phyloP scores from a whole-genome alignment of 1,140 invertebrate species.

The Nasonia vitripennis region DNA sequence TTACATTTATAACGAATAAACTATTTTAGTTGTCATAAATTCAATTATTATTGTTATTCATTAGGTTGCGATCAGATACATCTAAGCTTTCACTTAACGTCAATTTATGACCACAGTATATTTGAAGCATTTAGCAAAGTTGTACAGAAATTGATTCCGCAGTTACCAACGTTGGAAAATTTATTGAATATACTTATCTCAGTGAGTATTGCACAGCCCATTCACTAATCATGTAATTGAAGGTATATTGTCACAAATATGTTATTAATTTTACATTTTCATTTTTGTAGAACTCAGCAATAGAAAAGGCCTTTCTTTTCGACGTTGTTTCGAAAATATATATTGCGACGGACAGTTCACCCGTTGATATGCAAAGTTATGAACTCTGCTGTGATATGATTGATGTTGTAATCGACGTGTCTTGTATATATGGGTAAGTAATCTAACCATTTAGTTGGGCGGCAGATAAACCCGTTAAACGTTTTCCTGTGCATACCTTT shows the following conservation, averaged over 20 bases:
- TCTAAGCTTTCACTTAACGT: conserved; percentile 97
- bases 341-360: conserved; percentile 98
- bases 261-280: conserved; percentile 34
- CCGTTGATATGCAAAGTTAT: conserved; percentile 99
- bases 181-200: conserved; percentile 99
- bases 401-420: conserved; percentile 99
- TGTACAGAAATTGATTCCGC: conserved; percentile 98
- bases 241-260: background rate
- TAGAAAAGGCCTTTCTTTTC: conserved; percentile 98
- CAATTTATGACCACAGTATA: conserved; percentile 99
- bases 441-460: conserved; percentile 15
- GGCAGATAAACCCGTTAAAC: background rate
- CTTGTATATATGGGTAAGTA: conserved; percentile 96
- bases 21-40: conserved; percentile 15
- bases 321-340: conserved; percentile 99
- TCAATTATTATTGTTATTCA: conserved; percentile 56
- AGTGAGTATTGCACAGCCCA: conserved; percentile 76
- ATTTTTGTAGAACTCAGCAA: conserved; percentile 92
- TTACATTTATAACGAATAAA: background rate
- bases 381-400: conserved; percentile 99
- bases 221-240: background rate
- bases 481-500: no score
- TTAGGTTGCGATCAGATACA: conserved; percentile 87
- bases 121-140: conserved; percentile 99
- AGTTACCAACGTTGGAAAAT: conserved; percentile 97